Evolutionary conservation across 2,113 vertebrate genomes (phyloP).

Genomic region (Eolophus roseicapilla): DNA sequence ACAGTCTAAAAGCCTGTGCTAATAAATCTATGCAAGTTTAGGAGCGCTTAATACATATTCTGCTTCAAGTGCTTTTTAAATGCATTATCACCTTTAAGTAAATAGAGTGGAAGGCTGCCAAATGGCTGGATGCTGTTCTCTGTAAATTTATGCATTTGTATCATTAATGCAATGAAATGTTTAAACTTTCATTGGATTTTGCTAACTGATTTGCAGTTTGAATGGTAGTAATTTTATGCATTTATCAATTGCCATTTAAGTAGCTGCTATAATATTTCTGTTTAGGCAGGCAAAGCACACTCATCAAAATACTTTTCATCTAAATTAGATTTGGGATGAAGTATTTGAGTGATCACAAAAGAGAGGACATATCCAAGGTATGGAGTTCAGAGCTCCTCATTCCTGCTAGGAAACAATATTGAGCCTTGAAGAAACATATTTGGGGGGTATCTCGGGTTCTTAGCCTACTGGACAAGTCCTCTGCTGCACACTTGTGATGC

Average conservation of each 20-base stretch:
- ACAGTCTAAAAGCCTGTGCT: constrained; percentile 69
- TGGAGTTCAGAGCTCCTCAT: neutral
- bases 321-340: constrained; percentile 40
- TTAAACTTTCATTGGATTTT: constrained; percentile 56
- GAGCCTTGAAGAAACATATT: neutral
- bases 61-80: constrained; percentile 65
- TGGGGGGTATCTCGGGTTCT: neutral
- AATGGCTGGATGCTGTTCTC: constrained; percentile 16
- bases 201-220: constrained; percentile 55
- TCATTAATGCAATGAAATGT: constrained; percentile 53
- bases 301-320: constrained; percentile 29
- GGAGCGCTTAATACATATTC: constrained; percentile 49
- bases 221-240: constrained; percentile 48
- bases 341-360: neutral
- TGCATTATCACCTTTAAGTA: constrained; percentile 72
- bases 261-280: constrained; percentile 54
- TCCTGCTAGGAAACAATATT: neutral
- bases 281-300: constrained; percentile 50
- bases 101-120: constrained; percentile 64
- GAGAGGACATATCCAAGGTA: neutral
- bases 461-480: neutral
- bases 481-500: neutral
- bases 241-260: constrained; percentile 63
- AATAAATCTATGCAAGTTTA: constrained; percentile 70
- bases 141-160: constrained; percentile 49